phyloP scores from a whole-genome alignment of 1,140 invertebrate species.

The Nixonia krombeini region DNA sequence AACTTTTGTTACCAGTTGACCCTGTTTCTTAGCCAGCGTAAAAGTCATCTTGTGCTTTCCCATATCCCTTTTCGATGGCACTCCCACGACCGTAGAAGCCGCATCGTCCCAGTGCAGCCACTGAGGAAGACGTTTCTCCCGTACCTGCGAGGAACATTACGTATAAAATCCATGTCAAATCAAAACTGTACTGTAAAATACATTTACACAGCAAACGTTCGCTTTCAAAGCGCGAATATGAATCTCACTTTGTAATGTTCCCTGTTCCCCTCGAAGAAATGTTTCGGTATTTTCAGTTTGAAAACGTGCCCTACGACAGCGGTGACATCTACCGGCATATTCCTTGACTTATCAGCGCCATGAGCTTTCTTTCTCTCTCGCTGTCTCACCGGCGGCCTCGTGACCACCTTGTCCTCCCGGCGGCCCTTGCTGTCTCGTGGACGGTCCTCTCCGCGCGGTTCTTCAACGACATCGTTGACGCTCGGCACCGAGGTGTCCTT shows the following conservation, averaged over 20 bases:
- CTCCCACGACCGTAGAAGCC: conserved; percentile 70
- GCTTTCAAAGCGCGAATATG: neutral
- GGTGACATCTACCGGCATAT: conserved; percentile 60
- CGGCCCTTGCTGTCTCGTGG: neutral
- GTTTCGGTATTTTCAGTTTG: conserved; percentile 65
- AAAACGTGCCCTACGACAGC: conserved; percentile 69
- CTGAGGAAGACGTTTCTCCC: conserved; percentile 32
- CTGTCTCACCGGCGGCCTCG: neutral
- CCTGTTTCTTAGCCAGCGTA: conserved; percentile 66
- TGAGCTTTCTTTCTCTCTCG: conserved; percentile 35
- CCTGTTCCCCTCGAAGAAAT: conserved; percentile 67
- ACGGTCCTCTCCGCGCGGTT: conserved; percentile 13
- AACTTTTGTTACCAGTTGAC: conserved; percentile 68
- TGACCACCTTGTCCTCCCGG: conserved; percentile 16
- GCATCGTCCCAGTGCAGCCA: conserved; percentile 67
- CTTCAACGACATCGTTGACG: conserved; percentile 23
- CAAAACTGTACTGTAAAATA: neutral
- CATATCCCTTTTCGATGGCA: conserved; percentile 73
- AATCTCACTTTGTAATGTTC: conserved; percentile 68
- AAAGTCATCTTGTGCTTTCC: conserved; percentile 73
- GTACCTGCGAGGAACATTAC: conserved; percentile 5
- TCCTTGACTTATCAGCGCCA: conserved; percentile 58
- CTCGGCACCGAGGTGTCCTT: conserved; percentile 45
- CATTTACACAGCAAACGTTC: neutral
- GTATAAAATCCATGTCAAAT: neutral